Evolutionary conservation across 2,113 vertebrate species (phyloP).

Genomic region (Eurystomus gularis): DNA sequence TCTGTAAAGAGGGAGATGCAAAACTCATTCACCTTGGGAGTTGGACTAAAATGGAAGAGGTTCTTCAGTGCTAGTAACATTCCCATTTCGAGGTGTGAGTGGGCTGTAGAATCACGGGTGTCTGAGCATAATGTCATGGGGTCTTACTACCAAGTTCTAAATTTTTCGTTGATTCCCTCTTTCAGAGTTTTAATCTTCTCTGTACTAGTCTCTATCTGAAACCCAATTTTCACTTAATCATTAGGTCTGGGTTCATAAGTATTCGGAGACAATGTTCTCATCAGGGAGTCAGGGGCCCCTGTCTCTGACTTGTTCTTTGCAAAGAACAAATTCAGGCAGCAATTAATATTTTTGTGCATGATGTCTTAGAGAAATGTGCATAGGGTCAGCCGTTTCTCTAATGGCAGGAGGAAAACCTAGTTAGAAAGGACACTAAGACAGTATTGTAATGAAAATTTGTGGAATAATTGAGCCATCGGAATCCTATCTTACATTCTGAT

Average conservation of each 20-base stretch:
- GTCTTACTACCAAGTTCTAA: not conserved
- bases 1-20: not conserved
- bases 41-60: not conserved
- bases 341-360: not conserved
- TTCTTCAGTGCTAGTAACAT: not conserved
- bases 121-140: not conserved
- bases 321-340: not conserved
- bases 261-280: not conserved
- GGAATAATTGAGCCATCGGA: not conserved
- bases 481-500: not conserved
- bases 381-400: not conserved
- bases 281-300: not conserved
- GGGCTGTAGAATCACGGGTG: not conserved
- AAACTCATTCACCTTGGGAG: not conserved
- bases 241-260: not conserved
- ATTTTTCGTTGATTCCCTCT: not conserved
- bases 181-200: not conserved
- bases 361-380: not conserved
- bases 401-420: not conserved
- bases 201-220: not conserved
- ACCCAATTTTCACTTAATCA: not conserved
- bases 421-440: not conserved
- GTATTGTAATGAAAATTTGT: not conserved
- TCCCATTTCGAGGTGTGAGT: not conserved
- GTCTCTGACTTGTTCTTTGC: not conserved